These are phyloP conservation scores for Dione juno DNA, from an alignment of 2,888 invertebrate genomes.

Conservation along the genomic window DNA sequence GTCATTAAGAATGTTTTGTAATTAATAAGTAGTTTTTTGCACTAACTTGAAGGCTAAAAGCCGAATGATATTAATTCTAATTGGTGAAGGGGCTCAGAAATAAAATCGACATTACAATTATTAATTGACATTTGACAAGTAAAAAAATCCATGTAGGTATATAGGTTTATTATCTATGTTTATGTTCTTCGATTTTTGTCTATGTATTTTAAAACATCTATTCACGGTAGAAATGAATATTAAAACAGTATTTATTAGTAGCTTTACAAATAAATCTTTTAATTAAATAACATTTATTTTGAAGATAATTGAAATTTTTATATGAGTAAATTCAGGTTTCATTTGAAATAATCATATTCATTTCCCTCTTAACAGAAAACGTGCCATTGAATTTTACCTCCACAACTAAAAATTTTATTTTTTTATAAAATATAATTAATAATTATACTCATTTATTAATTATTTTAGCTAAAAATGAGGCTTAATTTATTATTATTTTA, in stretches of 20 bases:
- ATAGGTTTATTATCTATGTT: neutral
- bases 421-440: too few species aligned
- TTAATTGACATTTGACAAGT: conserved; percentile 12
- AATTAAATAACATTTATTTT: too few species aligned
- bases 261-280: too few species aligned
- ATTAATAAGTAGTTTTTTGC: conserved; percentile 3
- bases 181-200: neutral
- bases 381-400: too few species aligned
- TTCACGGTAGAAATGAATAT: neutral
- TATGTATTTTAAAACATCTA: neutral
- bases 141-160: neutral
- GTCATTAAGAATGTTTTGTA: neutral
- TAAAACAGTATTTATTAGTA: neutral
- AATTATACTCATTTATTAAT: too few species aligned
- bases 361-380: too few species aligned
- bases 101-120: conserved; percentile 15
- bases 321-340: too few species aligned
- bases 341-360: too few species aligned
- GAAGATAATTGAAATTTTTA: too few species aligned
- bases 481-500: too few species aligned
- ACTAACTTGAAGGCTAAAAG: conserved; percentile 49
- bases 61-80: conserved; percentile 42
- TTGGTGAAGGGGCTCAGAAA: conserved; percentile 23
- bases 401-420: too few species aligned
- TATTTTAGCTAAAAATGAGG: too few species aligned